phyloP scores from a whole-genome alignment of 2,113 vertebrate species.

The Callocephalon fimbriatum region DNA sequence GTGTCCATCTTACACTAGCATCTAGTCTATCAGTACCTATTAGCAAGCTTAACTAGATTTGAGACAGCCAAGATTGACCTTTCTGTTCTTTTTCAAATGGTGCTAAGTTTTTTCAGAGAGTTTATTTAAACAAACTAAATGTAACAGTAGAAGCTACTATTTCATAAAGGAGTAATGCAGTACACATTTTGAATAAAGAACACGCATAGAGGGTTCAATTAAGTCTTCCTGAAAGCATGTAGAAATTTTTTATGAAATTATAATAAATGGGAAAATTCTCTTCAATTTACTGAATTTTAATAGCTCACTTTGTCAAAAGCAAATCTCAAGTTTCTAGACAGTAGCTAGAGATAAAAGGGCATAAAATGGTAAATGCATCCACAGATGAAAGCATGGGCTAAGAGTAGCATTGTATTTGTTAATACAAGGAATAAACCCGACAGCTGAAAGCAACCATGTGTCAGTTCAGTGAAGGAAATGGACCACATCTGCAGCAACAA shows the following conservation, averaged over 20 bases:
- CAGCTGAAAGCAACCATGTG: neutral
- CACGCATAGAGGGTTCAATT: neutral
- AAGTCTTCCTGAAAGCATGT: neutral
- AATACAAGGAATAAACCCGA: neutral
- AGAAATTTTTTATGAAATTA: neutral
- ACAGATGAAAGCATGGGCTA: neutral
- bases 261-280: neutral
- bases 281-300: neutral
- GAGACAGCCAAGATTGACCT: neutral
- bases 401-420: neutral
- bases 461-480: neutral
- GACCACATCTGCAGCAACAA: conserved; percentile 45
- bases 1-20: neutral
- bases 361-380: neutral
- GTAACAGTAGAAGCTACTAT: neutral
- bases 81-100: neutral
- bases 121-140: neutral
- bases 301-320: neutral
- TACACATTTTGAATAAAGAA: neutral
- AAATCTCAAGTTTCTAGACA: neutral
- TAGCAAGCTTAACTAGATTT: neutral
- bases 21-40: neutral
- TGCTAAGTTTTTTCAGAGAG: neutral
- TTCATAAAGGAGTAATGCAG: neutral
- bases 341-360: neutral